Evolutionary conservation across 2,797 vertebrate species (phyloP), one percentile per base, ranked within the genome.

Genomic region (Diplodus sargus): DNA sequence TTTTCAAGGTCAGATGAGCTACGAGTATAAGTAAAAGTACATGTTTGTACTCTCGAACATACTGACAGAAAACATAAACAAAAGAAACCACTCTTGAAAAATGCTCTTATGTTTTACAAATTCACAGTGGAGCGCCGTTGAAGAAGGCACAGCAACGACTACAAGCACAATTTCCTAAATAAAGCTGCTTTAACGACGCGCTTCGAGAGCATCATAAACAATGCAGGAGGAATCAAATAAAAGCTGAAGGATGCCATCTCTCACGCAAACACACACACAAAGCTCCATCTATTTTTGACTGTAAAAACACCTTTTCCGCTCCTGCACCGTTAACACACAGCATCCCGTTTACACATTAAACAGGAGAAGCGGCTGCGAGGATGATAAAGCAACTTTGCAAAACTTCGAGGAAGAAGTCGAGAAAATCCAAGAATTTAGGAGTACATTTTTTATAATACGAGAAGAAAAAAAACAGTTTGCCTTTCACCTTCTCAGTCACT

Each of bases 281-380:
- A 78, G 34, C 66, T 62, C n/a, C 7, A 64, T 45, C 73, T 75
- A 73, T 72, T 85, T 89, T n/a, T 73, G 82, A 77, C 43, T 52
- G 62, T 71, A 58, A 56, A 70, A 70, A 76, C 72, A 61, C 47
- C 61, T 83, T 39, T 78, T 48, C 76, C 70, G 51, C 74, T 51
- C 65, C 71, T 62, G 79, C 69, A 62, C 65, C 77, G 72, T 59
- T 58, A 73, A 82, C 74, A 67, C 58, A 47, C 43, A 70, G 4
- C 34, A 73, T 25, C 78, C 34, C 34, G 68, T 64, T 57, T 49
- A 43, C 68, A 78, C 66, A 68, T 73, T 61, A 53, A 43, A 74
- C 43, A 77, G 65, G 42, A 49, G 15, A 28, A 64, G 20, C 73
- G 70, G 78, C 72, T 79, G 79, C 8, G 3, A 62, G 66, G 65